Conservation (phyloP, 2,797 vertebrate species). For the Anguilla anguilla region DNA sequence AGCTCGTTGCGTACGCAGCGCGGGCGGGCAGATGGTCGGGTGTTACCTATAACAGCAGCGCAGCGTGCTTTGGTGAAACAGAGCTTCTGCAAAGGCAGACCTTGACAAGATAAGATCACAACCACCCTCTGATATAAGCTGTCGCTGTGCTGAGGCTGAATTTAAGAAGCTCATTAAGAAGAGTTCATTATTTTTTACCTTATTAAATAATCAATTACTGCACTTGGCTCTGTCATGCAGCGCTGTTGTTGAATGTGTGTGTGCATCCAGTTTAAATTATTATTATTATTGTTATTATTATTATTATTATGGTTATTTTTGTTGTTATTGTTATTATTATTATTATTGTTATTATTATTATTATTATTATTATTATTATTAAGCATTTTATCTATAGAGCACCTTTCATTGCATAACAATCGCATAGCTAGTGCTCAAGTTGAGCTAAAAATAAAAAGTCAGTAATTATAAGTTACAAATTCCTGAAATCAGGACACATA, state of each 20-base stretch:
- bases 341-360: too few relatives aligned
- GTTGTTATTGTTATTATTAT: too few relatives aligned
- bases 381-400: too few relatives aligned
- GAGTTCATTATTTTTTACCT: background rate
- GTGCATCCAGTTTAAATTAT: conserved; percentile 35
- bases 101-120: background rate
- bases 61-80: background rate
- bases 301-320: too few relatives aligned
- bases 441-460: too few relatives aligned
- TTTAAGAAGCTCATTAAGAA: background rate
- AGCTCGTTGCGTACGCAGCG: background rate
- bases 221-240: background rate
- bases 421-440: too few relatives aligned
- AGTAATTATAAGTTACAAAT: too few relatives aligned
- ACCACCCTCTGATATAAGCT: background rate
- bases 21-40: background rate
- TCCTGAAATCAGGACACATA: too few relatives aligned
- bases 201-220: background rate
- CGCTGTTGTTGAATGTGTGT: background rate
- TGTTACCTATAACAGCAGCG: background rate
- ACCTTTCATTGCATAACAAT: too few relatives aligned
- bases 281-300: too few relatives aligned
- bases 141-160: background rate
- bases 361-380: too few relatives aligned
- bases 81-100: background rate